Conservation (phyloP, 2,888 invertebrate species). For the Mimas tiliae region DNA sequence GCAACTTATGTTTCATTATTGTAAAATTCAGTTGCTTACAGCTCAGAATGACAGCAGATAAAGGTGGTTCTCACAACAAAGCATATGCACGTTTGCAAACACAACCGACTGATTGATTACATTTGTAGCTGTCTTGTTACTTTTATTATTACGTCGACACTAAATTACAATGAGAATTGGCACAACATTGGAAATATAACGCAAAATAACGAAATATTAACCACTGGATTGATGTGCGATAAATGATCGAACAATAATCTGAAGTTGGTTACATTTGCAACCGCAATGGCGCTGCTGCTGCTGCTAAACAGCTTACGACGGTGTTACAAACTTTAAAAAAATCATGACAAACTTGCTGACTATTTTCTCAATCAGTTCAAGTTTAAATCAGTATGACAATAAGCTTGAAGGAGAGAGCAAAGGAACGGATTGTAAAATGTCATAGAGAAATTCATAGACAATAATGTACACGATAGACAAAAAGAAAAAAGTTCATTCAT, state of each 20-base stretch:
- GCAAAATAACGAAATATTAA: constrained; percentile 72
- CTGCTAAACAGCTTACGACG: constrained; percentile 21
- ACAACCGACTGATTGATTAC: constrained; percentile 57
- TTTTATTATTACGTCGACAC: constrained; percentile 55
- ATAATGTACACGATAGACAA: constrained; percentile 20
- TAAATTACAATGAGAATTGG: constrained; percentile 64
- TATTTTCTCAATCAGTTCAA: neutral
- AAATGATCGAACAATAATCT: constrained; percentile 80
- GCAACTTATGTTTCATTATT: constrained; percentile 78
- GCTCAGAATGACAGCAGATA: constrained; percentile 82
- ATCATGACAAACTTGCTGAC: neutral
- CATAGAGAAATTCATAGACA: constrained; percentile 24
- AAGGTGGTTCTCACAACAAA: constrained; percentile 85
- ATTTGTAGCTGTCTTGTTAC: constrained; percentile 53
- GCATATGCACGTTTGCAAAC: constrained; percentile 81
- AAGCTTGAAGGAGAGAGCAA: neutral
- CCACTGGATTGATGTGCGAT: constrained; percentile 81
- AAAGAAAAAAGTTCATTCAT: constrained; percentile 28
- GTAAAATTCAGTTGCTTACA: constrained; percentile 73
- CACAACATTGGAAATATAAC: constrained; percentile 68
- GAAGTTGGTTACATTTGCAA: constrained; percentile 66
- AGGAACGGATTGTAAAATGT: neutral
- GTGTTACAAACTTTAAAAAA: constrained; percentile 3
- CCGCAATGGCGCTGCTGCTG: constrained; percentile 53
- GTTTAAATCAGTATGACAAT: neutral